phyloP scores from a whole-genome alignment of 2,113 vertebrate species.

The Cebus imitator region DNA sequence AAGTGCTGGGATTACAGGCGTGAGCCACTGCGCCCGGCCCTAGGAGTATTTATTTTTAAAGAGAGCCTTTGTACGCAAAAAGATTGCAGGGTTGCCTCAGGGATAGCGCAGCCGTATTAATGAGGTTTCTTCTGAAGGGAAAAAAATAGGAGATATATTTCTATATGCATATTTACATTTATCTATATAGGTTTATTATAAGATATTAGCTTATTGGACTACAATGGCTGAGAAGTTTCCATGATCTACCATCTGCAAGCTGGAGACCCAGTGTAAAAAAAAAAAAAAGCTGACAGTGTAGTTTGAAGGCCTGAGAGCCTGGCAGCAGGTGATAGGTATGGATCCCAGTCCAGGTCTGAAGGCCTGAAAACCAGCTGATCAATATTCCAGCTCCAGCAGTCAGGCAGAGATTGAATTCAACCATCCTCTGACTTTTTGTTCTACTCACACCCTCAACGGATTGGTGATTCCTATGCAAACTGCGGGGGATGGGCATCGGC shows the following conservation, averaged over 20 bases:
- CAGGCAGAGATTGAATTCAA: too few species aligned
- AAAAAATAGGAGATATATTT: neutral
- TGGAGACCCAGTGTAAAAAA: too few species aligned
- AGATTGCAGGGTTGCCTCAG: neutral
- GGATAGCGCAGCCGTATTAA: fast-evolving
- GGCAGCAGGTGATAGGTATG: neutral
- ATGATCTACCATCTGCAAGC: neutral
- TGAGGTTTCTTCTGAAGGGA: neutral
- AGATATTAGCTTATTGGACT: too few species aligned
- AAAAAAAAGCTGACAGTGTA: neutral
- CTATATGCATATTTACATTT: too few species aligned
- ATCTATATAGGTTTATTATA: neutral
- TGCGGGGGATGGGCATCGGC: fast-evolving
- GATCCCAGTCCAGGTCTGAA: too few species aligned
- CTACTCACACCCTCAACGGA: too few species aligned
- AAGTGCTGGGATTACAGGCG: too few species aligned
- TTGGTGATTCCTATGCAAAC: neutral
- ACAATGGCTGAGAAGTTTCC: neutral
- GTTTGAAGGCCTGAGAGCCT: neutral
- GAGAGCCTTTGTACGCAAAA: neutral
- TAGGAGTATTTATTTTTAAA: neutral
- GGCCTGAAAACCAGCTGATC: neutral
- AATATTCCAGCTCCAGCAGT: fast-evolving
- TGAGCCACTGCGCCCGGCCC: too few species aligned
- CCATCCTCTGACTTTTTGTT: neutral